Base-by-base conservation (phyloP, 2,113 vertebrate genomes). In the Rynchops niger region DNA sequence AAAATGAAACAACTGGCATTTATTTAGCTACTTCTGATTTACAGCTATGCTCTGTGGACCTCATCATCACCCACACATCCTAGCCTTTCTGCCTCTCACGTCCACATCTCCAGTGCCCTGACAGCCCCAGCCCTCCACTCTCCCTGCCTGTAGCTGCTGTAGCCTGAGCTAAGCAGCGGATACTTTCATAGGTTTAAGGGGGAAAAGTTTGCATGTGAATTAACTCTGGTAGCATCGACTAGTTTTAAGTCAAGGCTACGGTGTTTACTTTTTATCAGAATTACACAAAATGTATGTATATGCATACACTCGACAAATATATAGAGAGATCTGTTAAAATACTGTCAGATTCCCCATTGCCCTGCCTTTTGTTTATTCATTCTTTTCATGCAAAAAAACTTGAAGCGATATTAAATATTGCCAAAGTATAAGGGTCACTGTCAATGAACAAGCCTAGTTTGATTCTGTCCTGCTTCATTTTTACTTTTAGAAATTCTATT, bases 1-100 rank as follows among this genome's bases (percentile, higher is more conserved):
- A 86, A 94, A 71, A 89, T 30, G 8, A 89, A 93, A 74, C 58
- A 86, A 76, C 61, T 71, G 89, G 73, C 61, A 72, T 87, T 86
- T 91, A 81, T 95, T 71, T 67, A 71, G 72, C 77, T 96, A 18
- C 26, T 82, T 88, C 82, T 96, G 66, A n/a, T 85, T 79, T 82
- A 52, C 32, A 90, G 78, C 67, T 84, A 11, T 67, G n/a, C 34
- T 45, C 65, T 47, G 6, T 22, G 61, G 69, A 73, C 66, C 45
- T 95, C 74, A 43, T 56, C 56, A 40, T 26, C 95, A 72, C 78
- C 87, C 87, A 63, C 5, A 0, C 52, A 50, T 15, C 67, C 82
- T 9, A 26, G 72, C 40, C 67, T 79, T 89, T 86, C 55, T 78
- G 50, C 52, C 61, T 63, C 53, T 86, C 52, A 10, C 2, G 2